Base-by-base conservation (phyloP, 1,140 invertebrate genomes). In the Lutraria rhynchaena region DNA sequence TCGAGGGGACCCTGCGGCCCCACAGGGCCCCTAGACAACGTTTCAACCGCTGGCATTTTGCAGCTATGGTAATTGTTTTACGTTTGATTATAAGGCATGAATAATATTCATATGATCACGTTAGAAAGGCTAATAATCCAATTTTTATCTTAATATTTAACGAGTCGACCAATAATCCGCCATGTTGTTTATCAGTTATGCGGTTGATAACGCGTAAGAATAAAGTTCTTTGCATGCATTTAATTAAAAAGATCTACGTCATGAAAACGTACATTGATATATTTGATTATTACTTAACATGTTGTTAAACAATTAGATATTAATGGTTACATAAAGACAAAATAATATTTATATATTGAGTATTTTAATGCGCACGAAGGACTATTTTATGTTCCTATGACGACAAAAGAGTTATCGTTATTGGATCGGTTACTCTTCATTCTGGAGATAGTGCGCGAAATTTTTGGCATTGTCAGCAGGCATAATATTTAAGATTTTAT, bases 41-140 rank as follows among this genome's bases (percentile, higher is more conserved):
- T 83, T 24, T 81, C 82, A 53, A 87, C 76, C 19, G 89, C 87
- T 57, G 88, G 87, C 89, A 90, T 90, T 53, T 75, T 82, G 57
- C 33, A 73, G 57, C 19, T 35, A 44, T 2, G 7, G 70, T 13
- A 24, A 22, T 35, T 13, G 13, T 11, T 4, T 35, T 71, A 71
- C 37, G 69, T 71, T 24, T 71, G 69, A 29, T 71, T 55, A 19
- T 55, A 71, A 71, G 3, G 53, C 69, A 71, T 71, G 31, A 24
- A 41, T 51, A 71, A 55, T 24, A 61, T 53, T 35, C 49, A 15
- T 2, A 57, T 17, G 1, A 5, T 27, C n/a, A 27, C 55, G 29
- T 27, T 4, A 27, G n/a, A 3, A 13, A 57, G 24, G 22, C 13
- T 24, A 1, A 27, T 1, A 24, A 13, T 11, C 22, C 19, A 24